Conservation (phyloP, 2,797 vertebrate genomes). For the Cottoperca gobio region DNA sequence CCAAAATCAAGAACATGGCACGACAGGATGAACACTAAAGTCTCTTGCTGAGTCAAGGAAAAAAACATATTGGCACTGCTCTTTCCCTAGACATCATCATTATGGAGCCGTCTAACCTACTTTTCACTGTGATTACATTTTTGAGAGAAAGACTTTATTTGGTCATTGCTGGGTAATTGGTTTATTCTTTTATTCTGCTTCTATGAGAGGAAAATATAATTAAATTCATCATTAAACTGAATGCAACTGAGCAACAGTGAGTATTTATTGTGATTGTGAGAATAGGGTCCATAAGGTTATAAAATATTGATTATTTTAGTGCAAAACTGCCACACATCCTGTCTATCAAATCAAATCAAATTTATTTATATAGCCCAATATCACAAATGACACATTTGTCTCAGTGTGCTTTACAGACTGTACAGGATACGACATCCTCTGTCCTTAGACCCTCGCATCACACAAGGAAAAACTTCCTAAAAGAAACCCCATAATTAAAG, state of each 20-base stretch:
- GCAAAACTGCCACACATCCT: neutral
- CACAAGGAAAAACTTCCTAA: too few relatives aligned
- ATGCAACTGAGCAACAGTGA: conserved; percentile 25
- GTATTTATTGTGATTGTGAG: conserved; percentile 20
- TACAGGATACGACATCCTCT: too few relatives aligned
- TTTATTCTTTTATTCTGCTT: conserved; percentile 39
- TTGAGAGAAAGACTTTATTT: conserved; percentile 20
- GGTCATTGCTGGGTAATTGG: conserved; percentile 38
- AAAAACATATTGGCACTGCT: conserved; percentile 34
- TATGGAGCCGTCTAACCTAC: conserved; percentile 40
- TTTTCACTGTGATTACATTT: conserved; percentile 31
- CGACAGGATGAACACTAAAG: neutral
- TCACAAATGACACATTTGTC: too few relatives aligned
- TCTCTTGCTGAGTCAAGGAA: conserved; percentile 9
- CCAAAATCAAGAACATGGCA: neutral
- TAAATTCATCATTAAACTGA: conserved; percentile 40
- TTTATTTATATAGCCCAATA: too few relatives aligned
- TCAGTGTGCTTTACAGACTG: too few relatives aligned
- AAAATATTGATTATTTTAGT: conserved; percentile 33
- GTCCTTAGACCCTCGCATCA: too few relatives aligned
- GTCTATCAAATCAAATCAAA: too few relatives aligned
- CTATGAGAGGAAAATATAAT: conserved; percentile 22
- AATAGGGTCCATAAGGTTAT: conserved; percentile 1
- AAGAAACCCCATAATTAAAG: too few relatives aligned
- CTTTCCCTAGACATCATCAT: conserved; percentile 23